A percentile compares a stretch with the other conserved stretches of the same genome.
phyloP scores from a whole-genome alignment of 2,888 invertebrate genomes.

The Dastarcus helophoroides region DNA sequence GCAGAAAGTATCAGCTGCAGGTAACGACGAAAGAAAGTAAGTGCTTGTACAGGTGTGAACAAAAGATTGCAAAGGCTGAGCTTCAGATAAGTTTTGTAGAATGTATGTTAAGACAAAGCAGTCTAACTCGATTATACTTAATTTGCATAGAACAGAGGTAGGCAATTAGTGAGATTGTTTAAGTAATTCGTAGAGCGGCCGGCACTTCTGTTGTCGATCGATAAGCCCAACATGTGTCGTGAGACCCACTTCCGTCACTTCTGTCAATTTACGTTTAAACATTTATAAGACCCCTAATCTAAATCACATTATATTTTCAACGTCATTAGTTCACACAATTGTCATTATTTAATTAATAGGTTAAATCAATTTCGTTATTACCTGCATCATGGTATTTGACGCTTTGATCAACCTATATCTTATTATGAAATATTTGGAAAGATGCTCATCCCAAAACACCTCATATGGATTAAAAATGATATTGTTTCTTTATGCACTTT shows the following conservation, averaged over 20 bases:
- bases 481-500: no score
- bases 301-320: background rate
- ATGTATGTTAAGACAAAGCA: slow-evolving; percentile 21
- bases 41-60: no score
- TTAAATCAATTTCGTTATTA: no score
- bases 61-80: background rate
- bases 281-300: background rate
- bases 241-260: background rate
- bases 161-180: slow-evolving; percentile 27
- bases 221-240: slow-evolving; percentile 4
- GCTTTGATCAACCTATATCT: no score
- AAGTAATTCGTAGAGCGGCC: slow-evolving; percentile 15
- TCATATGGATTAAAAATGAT: no score
- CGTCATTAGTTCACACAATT: no score
- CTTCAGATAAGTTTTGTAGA: background rate
- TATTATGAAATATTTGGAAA: no score
- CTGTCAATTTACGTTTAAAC: slow-evolving; percentile 1
- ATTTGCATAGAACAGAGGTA: slow-evolving; percentile 28
- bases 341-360: no score
- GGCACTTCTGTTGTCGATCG: slow-evolving; percentile 13
- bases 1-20: no score
- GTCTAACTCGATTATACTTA: slow-evolving; percentile 26
- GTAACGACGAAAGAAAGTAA: no score
- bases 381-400: no score
- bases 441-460: no score